Base-by-base conservation (phyloP, 2,888 invertebrate species). In the Melieria crassipennis region DNA sequence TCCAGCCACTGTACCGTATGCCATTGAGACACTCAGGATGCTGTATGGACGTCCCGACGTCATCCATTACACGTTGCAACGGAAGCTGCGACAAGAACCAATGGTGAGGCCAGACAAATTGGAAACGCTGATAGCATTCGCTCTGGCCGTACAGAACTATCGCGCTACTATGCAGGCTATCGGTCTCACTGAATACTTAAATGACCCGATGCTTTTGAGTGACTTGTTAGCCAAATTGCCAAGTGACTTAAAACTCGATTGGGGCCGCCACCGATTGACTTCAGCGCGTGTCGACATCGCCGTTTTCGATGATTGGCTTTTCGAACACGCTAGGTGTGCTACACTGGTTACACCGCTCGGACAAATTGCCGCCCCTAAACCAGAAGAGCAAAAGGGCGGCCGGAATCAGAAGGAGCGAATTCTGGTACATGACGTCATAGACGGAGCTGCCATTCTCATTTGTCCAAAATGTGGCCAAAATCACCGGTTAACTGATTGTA, bases 231-330 rank as follows among this genome's bases (percentile, higher is more conserved):
- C 42, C 9, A 73, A 70, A 60, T 55, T 75, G n/a, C 72, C 71
- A 47, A 66, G 65, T 63, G 70, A 73, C 52, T 48, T 69, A 50
- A 74, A 72, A 16, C 50, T 72, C 7, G 66, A 63, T 46, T 73
- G 70, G 69, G 69, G 69, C 11, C 65, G 63, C 3, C 30, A 65
- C 45, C 63, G 70, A 52, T 52, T 70, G 65, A n/a, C 52, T 5
- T 43, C 5, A 7, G 42, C 30, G 4, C 61, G 60, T 13, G 45
- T 55, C 46, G 62, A 72, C 30, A 48, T 67, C 42, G 64, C 55
- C 6, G 16, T n/a, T 6, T 71, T 71, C 45, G 67, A 61, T 42
- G 50, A 69, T 2, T 74, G 72, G 30, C 30, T 30, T 30, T 30
- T 30, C 30, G 30, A 30, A 30, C 30, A 30, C 30, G 58, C 10